These are phyloP conservation scores for Malurus leucopterus DNA, from an alignment of 2,797 vertebrate species.

Conservation along the genomic window DNA sequence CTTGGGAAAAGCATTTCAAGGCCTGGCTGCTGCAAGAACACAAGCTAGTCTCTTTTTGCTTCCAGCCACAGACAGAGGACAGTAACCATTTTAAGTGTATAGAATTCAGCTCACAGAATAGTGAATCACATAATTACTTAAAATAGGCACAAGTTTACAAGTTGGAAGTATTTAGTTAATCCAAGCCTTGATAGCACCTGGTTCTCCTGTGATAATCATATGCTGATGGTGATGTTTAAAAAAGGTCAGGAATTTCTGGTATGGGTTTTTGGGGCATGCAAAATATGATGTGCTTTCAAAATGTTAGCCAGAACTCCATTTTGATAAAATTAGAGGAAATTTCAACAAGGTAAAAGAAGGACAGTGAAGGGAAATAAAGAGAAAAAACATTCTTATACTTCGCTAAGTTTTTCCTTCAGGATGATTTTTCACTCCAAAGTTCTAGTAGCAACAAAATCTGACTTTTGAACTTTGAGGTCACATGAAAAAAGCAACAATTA, in stretches of 20 bases:
- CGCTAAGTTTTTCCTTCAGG: background rate
- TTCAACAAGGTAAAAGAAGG: background rate
- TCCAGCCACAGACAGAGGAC: background rate
- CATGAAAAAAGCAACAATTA: background rate
- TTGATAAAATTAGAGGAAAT: background rate
- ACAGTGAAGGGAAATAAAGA: background rate
- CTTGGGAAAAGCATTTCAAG: background rate
- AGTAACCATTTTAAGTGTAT: background rate
- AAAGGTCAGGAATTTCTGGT: background rate
- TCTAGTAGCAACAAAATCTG: background rate
- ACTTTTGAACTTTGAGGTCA: background rate
- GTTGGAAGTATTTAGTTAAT: background rate
- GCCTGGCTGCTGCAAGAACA: background rate
- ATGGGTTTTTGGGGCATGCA: background rate
- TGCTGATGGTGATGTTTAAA: background rate
- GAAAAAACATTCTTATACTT: background rate
- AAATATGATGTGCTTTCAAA: background rate
- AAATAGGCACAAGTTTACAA: background rate
- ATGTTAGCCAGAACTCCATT: background rate
- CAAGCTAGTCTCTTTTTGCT: background rate
- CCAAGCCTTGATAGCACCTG: background rate
- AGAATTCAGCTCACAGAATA: background rate
- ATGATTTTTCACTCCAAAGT: background rate
- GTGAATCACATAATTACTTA: background rate
- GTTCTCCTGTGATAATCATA: background rate